Base-by-base conservation (phyloP, 2,113 vertebrate species). In the Microtus pennsylvanicus region DNA sequence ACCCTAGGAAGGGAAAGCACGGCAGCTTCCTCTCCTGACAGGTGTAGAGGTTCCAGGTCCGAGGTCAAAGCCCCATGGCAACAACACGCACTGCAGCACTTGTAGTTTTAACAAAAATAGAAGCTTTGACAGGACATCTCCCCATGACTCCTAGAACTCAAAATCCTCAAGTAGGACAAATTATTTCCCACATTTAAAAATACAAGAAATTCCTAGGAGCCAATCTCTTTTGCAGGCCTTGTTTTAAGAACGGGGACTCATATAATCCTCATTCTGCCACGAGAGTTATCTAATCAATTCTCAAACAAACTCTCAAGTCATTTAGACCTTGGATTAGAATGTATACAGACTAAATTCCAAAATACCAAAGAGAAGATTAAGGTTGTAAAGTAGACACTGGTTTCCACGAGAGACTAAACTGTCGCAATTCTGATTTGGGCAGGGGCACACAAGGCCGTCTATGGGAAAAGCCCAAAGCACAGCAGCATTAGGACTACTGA, bases 151-250 rank as follows among this genome's bases (percentile, higher is more conserved):
- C 61, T 75, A 63, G 67, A 88, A 93, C 47, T 75, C 2, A 63
- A 83, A 92, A 89, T 90, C 8, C 63, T 94, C 75, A 35, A 89
- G 52, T 38, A 91, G 58, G 33, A 94, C 26, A 92, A 75, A 28
- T 65, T 95, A 95, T 81, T 86, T 95, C 3, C 35, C n/a, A 78
- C n/a, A 19, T 93, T 96, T 91, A 96, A 72, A 65, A 86, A 69
- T 86, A 45, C 28, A 47, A 86, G 42, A 83, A 83, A 81, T 72
- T 75, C 21, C 30, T 74, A 80, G 87, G 47, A 91, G 33, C 38
- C 88, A 92, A 72, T 47, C 70, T 93, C 74, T 93, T 55, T 70
- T 72, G 58, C n/a, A 52, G 22, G 55, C 11, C 28, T 86, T 82
- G 42, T 58, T 91, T 88, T 26, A 42, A 91, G 50, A 93, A 77